Evolutionary conservation across 2,888 invertebrate species (phyloP), one percentile per base, ranked within the genome.

Genomic region (Scaptodrosophila latifasciaeformis): DNA sequence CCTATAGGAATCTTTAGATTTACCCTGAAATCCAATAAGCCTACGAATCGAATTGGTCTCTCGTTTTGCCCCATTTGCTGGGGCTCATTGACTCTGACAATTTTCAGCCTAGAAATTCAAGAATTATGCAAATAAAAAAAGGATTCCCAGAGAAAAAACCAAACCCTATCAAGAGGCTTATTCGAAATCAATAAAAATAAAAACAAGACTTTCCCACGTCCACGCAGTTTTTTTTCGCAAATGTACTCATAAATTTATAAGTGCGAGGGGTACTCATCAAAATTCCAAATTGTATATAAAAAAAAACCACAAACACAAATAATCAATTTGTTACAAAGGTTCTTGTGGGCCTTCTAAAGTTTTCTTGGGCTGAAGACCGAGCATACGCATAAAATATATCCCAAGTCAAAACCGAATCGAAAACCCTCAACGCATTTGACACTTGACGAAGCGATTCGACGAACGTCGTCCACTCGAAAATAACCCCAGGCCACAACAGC

Each of bases 201-300:
- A n/a, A n/a, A n/a, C n/a, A n/a, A n/a, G 24, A 24, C 24, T 24
- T 24, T 24, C 24, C 24, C 24, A 24, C 24, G 48, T 54, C 56
- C 54, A 74, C n/a, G n/a, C n/a, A n/a, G n/a, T n/a, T n/a, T n/a
- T n/a, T n/a, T n/a, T n/a, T n/a, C n/a, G n/a, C n/a, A n/a, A n/a
- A n/a, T n/a, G n/a, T n/a, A n/a, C 72, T 77, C 77, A 74, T 74
- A 74, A 74, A 77, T 74, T 74, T 77, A 74, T 74, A 70, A 77
- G 72, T 61, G 62, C 57, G 29, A 39, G 42, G 29, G 66, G 21
- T 67, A 72, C 72, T 74, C 74, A 67, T 68, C 60, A 74, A 76
- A 74, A 66, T 63, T 54, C 39, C 52, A 68, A 74, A 74, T 63
- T 55, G 64, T 43, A 13, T n/a, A 53, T 59, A 54, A 57, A 57